Evolutionary conservation across 2,113 vertebrate species (phyloP).

Genomic region (Lontra canadensis): DNA sequence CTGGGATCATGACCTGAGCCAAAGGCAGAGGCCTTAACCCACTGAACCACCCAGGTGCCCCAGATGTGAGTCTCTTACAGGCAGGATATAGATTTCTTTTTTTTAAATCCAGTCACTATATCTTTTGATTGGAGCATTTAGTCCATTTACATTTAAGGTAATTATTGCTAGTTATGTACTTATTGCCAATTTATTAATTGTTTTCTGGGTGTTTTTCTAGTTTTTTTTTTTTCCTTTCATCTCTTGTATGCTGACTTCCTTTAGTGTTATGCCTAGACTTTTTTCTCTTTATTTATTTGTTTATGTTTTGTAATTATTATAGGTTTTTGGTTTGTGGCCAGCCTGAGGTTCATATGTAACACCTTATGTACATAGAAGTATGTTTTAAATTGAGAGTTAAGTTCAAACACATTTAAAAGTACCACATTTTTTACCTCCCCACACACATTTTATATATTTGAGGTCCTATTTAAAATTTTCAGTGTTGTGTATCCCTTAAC

Average conservation of each 20-base stretch:
- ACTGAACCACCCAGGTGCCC: too few relatives aligned
- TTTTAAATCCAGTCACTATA: not conserved
- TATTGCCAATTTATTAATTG: not conserved
- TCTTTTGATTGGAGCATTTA: not conserved
- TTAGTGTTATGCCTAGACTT: not conserved
- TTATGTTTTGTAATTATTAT: not conserved
- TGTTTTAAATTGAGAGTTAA: not conserved
- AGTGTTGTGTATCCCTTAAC: not conserved
- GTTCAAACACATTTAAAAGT: not conserved
- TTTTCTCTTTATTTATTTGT: not conserved
- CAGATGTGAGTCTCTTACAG: not conserved
- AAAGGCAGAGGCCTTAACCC: too few relatives aligned
- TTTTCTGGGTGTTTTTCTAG: not conserved
- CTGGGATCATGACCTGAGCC: too few relatives aligned
- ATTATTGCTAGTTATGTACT: not conserved
- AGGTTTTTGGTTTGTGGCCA: not conserved
- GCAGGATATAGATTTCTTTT: not conserved
- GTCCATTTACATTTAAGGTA: not conserved
- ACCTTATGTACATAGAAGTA: not conserved
- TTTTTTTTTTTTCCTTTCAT: not conserved
- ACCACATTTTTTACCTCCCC: not conserved
- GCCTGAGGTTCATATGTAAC: not conserved
- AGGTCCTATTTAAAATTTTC: not conserved
- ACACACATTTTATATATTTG: not conserved
- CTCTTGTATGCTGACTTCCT: not conserved